phyloP scores from a whole-genome alignment of 2,113 vertebrate species.

The Paratilapia polleni region DNA sequence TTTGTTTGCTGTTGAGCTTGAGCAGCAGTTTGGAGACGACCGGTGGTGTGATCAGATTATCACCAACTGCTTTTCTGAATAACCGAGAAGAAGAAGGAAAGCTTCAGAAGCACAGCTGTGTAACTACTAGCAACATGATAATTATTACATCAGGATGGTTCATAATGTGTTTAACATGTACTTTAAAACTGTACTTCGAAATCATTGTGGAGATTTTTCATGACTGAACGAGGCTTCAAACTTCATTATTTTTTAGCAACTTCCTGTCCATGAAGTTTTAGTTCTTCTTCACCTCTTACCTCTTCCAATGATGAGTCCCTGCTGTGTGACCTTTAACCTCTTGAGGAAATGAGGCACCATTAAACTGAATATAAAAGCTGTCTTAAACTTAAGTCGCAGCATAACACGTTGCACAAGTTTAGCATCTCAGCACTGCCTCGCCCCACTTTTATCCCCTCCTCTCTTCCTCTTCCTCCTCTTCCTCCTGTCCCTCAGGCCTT shows the following conservation, averaged over 20 bases:
- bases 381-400: conserved; percentile 4
- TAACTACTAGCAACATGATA: no score
- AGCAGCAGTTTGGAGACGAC: background rate
- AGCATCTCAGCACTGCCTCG: background rate
- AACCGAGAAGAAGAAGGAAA: background rate
- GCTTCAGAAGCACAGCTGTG: background rate
- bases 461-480: background rate
- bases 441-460: background rate
- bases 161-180: background rate
- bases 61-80: background rate
- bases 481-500: background rate
- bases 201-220: background rate
- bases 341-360: conserved; percentile 33
- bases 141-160: background rate
- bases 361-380: conserved; percentile 9
- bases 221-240: background rate
- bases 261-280: background rate
- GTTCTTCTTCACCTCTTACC: conserved; percentile 8
- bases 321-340: conserved; percentile 40
- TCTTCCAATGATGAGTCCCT: conserved; percentile 11
- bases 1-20: background rate
- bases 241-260: background rate
- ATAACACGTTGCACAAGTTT: background rate
- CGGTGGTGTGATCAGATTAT: background rate
- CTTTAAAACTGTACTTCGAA: background rate